Base-by-base conservation (phyloP, 1,140 invertebrate genomes). In the Wasmannia auropunctata region DNA sequence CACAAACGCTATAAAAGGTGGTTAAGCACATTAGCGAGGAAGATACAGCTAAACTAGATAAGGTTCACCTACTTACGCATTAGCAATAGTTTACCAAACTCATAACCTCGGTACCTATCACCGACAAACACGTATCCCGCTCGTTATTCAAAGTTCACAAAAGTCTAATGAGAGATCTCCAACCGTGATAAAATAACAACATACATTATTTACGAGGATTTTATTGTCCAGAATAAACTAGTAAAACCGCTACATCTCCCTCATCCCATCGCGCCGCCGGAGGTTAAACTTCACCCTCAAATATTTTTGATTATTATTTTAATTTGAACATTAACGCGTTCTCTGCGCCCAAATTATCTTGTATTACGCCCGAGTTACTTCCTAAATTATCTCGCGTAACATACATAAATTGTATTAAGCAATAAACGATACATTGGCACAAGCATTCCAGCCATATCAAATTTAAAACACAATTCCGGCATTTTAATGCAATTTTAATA, bases 241-340 rank as follows among this genome's bases (percentile, higher is more conserved):
- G 5, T 25, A 54, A 70, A 80, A 54, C 22, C 28, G 63, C 22
- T 40, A 11, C 19, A 40, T 70, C 14, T 37, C 60, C n/a, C n/a
- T 46, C 63, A 54, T 54, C 34, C 16, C 63, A 69, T 70, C 34
- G 40, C 16, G 14, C 22, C 10, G 34, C 11, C n/a, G 1, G 69
- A 56, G 70, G 46, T 72, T 34, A 40, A 81, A 58, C 49, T 81
- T 81, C 43, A 28, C 25, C 37, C 8, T 43, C 65, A 72, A 81
- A 81, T 81, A 81, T 81, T 81, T 81, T 72, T 81, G 65, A 72
- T 81, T 72, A 81, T 81, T 81, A 72, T 81, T 81, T 81, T 81
- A 72, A 81, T 81, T 81, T 28, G 25, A 34, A 16, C 14, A 81
- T 81, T 81, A 81, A 70, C 51, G 51, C 65, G 51, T 58, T 72